These are phyloP conservation scores for Ptilodon capucinus DNA, from an alignment of 2,888 invertebrate species.

Conservation along the genomic window DNA sequence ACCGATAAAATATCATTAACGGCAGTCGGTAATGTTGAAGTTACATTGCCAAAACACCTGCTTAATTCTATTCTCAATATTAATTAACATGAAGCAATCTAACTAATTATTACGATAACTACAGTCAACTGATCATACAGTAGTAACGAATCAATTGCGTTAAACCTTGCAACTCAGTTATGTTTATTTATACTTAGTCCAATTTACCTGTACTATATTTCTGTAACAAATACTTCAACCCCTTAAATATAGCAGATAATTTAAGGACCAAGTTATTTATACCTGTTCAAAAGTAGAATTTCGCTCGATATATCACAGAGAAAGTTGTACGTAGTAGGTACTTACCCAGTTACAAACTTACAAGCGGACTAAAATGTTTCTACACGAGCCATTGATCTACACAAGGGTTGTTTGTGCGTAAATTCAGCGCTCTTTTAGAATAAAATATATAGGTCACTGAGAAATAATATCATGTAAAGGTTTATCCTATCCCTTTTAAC, in stretches of 20 bases:
- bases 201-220: no score
- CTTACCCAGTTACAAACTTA: neutral
- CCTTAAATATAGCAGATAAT: no score
- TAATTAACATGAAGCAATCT: no score
- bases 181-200: no score
- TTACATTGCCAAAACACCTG: neutral
- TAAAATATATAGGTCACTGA: neutral
- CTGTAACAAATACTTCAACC: no score
- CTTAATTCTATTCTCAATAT: neutral
- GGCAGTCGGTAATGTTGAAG: constrained; percentile 1
- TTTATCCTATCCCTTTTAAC: no score
- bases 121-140: no score
- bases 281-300: neutral
- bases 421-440: neutral
- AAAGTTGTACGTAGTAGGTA: neutral
- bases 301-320: no score
- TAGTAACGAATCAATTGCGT: no score
- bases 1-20: constrained; percentile 7
- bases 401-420: constrained; percentile 4
- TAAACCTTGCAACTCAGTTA: no score
- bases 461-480: neutral
- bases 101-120: no score
- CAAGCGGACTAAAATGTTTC: constrained; percentile 9
- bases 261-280: no score
- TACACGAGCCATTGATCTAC: constrained; percentile 6